Percentiles rank a stretch among this genome's conserved stretches.
phyloP scores from a whole-genome alignment of 2,113 vertebrate genomes.

The Sakesphorus luctuosus region DNA sequence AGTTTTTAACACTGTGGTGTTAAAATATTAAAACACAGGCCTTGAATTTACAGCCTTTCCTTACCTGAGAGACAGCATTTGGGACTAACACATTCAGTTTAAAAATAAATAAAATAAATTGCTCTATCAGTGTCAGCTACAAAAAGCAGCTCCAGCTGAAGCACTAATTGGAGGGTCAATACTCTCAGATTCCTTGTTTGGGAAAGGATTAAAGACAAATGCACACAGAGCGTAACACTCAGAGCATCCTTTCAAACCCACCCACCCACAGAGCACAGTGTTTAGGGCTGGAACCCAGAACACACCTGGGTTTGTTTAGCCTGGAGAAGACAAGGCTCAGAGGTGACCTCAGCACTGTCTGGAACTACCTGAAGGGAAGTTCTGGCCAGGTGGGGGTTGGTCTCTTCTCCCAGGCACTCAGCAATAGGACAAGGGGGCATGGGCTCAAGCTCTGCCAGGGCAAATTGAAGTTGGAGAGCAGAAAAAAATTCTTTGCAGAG shows the following conservation, averaged over 20 bases:
- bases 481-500: too few species aligned
- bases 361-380: too few species aligned
- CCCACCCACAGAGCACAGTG: fast-evolving
- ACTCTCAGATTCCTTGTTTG: not conserved
- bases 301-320: not conserved
- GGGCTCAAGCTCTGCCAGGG: too few species aligned
- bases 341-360: too few species aligned
- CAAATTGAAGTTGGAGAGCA: too few species aligned
- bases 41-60: not conserved
- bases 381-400: too few species aligned
- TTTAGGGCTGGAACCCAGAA: not conserved
- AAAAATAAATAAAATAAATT: not conserved
- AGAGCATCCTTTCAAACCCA: not conserved
- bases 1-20: not conserved
- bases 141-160: not conserved
- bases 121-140: not conserved
- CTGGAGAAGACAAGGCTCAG: too few species aligned
- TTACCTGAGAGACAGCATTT: not conserved
- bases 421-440: too few species aligned
- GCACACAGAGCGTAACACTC: not conserved
- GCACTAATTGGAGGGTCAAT: not conserved
- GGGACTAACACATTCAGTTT: not conserved
- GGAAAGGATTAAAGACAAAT: not conserved
- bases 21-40: not conserved
- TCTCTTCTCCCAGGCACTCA: too few species aligned